Conservation (phyloP, 2,797 vertebrate species). For the Holocentrus rufus region DNA sequence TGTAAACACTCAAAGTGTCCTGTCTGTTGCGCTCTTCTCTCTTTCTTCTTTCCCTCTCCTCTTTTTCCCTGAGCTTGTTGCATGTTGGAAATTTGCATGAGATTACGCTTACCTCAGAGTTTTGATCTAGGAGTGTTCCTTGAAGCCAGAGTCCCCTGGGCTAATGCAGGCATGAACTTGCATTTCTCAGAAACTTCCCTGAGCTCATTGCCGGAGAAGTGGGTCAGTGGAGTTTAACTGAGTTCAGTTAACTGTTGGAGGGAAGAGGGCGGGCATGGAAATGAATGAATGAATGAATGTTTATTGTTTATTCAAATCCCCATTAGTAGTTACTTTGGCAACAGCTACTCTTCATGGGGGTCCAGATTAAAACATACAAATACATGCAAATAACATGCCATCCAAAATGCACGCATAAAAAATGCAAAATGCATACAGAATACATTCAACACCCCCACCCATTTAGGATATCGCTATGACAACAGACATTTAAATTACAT, state of each 20-base stretch:
- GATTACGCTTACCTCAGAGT: slow-evolving; percentile 48
- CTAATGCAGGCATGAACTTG: slow-evolving; percentile 58
- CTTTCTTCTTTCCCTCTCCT: not conserved
- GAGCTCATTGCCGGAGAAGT: slow-evolving; percentile 70
- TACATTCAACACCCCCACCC: too few species aligned
- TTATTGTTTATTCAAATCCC: too few species aligned
- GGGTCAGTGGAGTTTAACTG: slow-evolving; percentile 72
- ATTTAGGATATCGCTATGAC: too few species aligned
- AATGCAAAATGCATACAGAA: too few species aligned
- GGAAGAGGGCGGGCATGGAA: not conserved
- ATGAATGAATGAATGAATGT: not conserved
- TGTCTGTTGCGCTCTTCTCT: not conserved
- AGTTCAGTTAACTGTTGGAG: slow-evolving; percentile 60
- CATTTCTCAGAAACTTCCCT: slow-evolving; percentile 68
- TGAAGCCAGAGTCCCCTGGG: slow-evolving; percentile 69
- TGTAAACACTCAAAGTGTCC: not conserved
- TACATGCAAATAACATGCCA: too few species aligned
- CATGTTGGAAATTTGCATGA: slow-evolving; percentile 45
- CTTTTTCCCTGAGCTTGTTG: slow-evolving; percentile 20
- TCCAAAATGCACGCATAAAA: too few species aligned
- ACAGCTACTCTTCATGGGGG: too few species aligned
- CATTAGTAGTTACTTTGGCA: too few species aligned
- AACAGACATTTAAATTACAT: too few species aligned
- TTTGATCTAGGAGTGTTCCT: slow-evolving; percentile 61
- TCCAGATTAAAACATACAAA: too few species aligned